These are phyloP conservation scores for Limonius californicus DNA, from an alignment of 1,140 invertebrate genomes.

Conservation along the genomic window DNA sequence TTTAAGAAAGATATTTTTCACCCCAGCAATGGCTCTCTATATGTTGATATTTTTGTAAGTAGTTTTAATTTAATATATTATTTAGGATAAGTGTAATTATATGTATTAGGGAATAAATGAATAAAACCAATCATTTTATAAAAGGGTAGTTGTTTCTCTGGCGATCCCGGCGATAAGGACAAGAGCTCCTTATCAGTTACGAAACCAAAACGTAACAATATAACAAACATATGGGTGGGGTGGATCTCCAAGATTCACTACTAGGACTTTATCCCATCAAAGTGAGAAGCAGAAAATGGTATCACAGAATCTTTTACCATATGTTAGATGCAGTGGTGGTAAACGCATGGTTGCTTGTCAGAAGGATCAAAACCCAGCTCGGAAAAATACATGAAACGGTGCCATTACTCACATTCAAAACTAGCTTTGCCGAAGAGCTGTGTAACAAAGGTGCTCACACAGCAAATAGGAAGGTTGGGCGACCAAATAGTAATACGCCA, in stretches of 20 bases:
- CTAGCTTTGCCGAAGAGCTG: slow-evolving; percentile 7
- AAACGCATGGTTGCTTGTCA: slow-evolving; percentile 11
- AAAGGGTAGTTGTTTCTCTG: too few relatives aligned
- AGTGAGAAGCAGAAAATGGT: slow-evolving; percentile 48
- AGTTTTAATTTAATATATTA: too few relatives aligned
- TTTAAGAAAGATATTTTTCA: too few relatives aligned
- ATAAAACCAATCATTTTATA: too few relatives aligned
- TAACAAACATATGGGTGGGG: too few relatives aligned
- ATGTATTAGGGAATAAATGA: too few relatives aligned
- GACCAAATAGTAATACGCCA: not conserved
- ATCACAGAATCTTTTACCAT: slow-evolving; percentile 47
- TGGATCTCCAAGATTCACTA: slow-evolving; percentile 48
- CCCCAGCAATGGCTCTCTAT: too few relatives aligned
- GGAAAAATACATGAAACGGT: slow-evolving; percentile 11
- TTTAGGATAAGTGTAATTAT: too few relatives aligned
- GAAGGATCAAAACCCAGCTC: slow-evolving; percentile 17
- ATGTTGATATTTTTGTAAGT: too few relatives aligned
- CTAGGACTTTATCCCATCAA: slow-evolving; percentile 46
- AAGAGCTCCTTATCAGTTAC: too few relatives aligned
- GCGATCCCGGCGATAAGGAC: too few relatives aligned
- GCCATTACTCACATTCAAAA: slow-evolving; percentile 23
- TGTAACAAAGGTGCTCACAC: not conserved
- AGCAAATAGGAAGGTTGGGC: slow-evolving; percentile 9
- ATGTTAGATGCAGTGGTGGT: slow-evolving; percentile 44
- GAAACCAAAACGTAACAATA: too few relatives aligned